These are phyloP conservation scores for Crioceris asparagi DNA, from an alignment of 2,888 invertebrate genomes.

Conservation along the genomic window DNA sequence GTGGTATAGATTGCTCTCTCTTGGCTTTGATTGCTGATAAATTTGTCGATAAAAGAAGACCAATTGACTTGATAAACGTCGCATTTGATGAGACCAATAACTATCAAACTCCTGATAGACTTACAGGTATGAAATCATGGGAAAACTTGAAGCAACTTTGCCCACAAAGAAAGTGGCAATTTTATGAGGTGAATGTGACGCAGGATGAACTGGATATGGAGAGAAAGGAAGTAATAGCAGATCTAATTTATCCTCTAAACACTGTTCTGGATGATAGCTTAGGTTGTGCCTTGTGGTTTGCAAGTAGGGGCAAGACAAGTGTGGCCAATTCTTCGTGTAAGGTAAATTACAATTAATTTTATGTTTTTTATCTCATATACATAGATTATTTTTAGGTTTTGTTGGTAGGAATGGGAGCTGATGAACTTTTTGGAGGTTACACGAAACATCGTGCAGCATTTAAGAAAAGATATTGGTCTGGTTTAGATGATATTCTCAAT, in stretches of 20 bases:
- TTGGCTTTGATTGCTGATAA: conserved; percentile 70
- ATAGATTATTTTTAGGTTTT: conserved; percentile 47
- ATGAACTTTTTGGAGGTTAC: conserved; percentile 95
- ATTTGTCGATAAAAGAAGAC: conserved; percentile 50
- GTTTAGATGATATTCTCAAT: conserved; percentile 44
- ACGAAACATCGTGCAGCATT: conserved; percentile 72
- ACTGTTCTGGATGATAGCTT: conserved; percentile 93
- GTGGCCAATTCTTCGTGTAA: conserved; percentile 50
- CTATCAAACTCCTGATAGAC: conserved; percentile 73
- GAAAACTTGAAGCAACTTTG: conserved; percentile 57
- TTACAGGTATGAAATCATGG: conserved; percentile 51
- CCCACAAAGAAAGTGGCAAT: conserved; percentile 70
- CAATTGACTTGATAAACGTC: conserved; percentile 91
- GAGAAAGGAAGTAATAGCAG: conserved; percentile 50
- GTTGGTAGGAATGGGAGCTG: conserved; percentile 88
- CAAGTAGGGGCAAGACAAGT: conserved; percentile 59
- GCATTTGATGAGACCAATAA: conserved; percentile 58
- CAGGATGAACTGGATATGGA: conserved; percentile 50
- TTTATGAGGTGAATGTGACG: conserved; percentile 68
- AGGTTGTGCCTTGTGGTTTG: conserved; percentile 96
- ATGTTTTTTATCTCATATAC: not conserved
- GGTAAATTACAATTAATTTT: conserved; percentile 35
- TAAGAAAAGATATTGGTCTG: conserved; percentile 44
- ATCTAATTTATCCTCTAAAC: conserved; percentile 74
- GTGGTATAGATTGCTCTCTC: conserved; percentile 92